Base-by-base conservation (phyloP, 1,140 invertebrate genomes). In the Arctopsyche grandis region DNA sequence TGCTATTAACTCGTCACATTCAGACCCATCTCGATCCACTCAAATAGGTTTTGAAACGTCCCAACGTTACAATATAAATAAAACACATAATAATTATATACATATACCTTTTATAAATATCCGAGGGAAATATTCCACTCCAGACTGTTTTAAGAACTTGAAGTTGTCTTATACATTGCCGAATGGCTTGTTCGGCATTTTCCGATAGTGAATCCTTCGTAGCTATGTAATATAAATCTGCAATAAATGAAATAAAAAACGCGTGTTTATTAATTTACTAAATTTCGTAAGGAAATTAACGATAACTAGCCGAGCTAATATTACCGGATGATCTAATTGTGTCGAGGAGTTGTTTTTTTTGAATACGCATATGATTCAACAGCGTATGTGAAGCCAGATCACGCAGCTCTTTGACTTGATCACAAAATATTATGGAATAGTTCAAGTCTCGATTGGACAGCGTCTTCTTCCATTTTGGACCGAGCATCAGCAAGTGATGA, bases 121-220 rank as follows among this genome's bases (percentile, higher is more conserved):
- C 91, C 12, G 84, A 79, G 0, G 94, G 94, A 66, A 96, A 89
- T 1, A 95, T 91, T 78, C 92, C 90, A 58, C 93, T 89, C 96
- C 96, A 98, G 0, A 97, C 93, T 77, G 94, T 95, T 88, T 95
- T 94, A 0, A 98, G 86, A 77, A 97, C 88, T 84, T 94, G 92
- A 76, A 98, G 87, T 85, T 97, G 95, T 63, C 94, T 90, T 29
- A 97, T 88, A 84, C 95, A 96, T 85, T 97, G 94, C 21, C 94
- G 89, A 5, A 98, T 85, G 19, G 92, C 90, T 83, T 93, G 92
- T 84, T 97, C 92, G 0, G 93, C 92, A 22, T 87, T 89, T 1
- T 90, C 87, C 24, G 92, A 89, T 69, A 95, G 84, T 75, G 91
- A 86, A 66, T 89, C 87, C 74, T 88, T 88, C 1, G 88, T 87